Base-by-base conservation (phyloP, 2,797 vertebrate genomes). In the Tympanoctomys barrerae region DNA sequence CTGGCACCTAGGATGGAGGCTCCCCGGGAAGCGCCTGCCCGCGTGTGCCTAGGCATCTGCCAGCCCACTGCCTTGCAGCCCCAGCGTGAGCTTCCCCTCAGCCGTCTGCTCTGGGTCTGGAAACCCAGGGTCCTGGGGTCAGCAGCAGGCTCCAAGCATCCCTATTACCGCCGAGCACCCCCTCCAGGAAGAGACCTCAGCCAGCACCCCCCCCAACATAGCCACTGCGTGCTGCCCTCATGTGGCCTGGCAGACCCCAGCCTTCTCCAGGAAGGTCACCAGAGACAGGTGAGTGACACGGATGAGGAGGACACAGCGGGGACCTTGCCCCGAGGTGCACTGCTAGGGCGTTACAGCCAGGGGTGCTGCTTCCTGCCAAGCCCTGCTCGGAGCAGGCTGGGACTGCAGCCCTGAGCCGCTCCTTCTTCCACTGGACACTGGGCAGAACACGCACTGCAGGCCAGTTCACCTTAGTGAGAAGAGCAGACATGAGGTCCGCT, bases 401-500 rank as follows among this genome's bases (percentile, higher is more conserved):
- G 0, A 5, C 78, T 18, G 83, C 12, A 86, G 61, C 39, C 80
- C 24, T 94, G 77, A 16, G 71, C 46, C 13, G 81, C n/a, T 19
- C 64, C 59, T 16, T 95, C 95, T 94, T 96, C 92, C 93, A 89
- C 94, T 95, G 84, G 96, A 97, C 96, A 95, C 75, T 49, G 73
- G 42, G 24, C 2, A 22, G 71, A 46, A 2, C 2, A 18, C 5
- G n/a, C 95, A 98, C 98, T 97, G 95, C 96, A 96, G 96, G 95
- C 97, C 94, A 94, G 98, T 94, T 97, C 97, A 28, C 92, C 36
- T 98, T 98, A 98, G 98, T 98, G 97, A 98, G 97, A 95, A 98
- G 98, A 98, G 95, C 89, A 98, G 93, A 91, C 85, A 85, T 96
- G 79, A 78, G 96, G 36, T 96, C 98, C 98, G 94, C 96, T 95